These are phyloP conservation scores for Puffinus mauretanicus DNA, from an alignment of 2,113 vertebrate genomes.

Conservation along the genomic window DNA sequence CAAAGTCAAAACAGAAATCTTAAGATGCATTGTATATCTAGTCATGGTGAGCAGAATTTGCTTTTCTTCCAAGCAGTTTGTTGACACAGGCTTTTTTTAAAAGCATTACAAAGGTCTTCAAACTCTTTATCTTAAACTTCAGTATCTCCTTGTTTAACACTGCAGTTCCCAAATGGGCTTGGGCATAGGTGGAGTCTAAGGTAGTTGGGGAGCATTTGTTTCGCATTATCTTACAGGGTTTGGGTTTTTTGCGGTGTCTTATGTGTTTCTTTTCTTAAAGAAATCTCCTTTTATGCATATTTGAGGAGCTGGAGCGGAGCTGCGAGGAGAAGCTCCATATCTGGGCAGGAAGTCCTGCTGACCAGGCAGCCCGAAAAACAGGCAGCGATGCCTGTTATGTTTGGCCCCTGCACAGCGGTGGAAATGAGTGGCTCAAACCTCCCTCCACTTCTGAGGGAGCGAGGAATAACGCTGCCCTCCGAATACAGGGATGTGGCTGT, in stretches of 20 bases:
- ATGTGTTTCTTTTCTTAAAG: neutral
- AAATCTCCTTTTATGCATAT: slow-evolving; percentile 17
- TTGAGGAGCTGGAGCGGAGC: neutral
- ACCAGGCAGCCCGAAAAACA: neutral
- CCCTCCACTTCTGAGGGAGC: neutral
- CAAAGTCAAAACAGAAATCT: neutral
- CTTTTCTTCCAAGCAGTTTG: neutral
- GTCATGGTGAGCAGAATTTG: neutral
- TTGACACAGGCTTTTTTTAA: neutral
- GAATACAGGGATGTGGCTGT: neutral
- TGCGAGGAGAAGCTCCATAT: neutral
- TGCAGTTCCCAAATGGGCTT: neutral
- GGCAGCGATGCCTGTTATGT: neutral
- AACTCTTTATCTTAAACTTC: neutral
- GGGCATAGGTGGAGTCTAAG: neutral
- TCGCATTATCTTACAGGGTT: neutral
- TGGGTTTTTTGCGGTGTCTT: neutral
- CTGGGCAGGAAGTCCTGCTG: slow-evolving; percentile 30
- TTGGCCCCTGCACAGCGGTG: neutral
- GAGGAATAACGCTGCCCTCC: fast-evolving
- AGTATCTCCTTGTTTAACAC: neutral
- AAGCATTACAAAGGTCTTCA: neutral
- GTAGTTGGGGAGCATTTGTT: neutral
- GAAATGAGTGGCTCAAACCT: neutral
- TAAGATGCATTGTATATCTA: neutral